These are phyloP conservation scores for Chrysocyon brachyurus DNA, from an alignment of 2,797 vertebrate genomes.

Conservation along the genomic window DNA sequence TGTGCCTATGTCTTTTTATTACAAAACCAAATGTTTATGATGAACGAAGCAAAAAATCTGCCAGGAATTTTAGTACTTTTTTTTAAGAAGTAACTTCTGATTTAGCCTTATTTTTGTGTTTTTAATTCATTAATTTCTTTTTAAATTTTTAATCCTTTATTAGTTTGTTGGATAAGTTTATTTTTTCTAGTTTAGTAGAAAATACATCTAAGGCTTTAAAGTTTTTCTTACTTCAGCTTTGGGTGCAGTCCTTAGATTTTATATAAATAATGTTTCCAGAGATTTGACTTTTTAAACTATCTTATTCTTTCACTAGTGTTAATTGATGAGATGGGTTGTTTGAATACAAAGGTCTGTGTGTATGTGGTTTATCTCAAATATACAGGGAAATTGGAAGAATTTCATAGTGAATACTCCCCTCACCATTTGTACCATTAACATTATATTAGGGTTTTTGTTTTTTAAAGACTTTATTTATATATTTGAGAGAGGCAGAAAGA, in stretches of 20 bases:
- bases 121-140: slow-evolving; percentile 17
- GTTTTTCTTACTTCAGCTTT: background rate
- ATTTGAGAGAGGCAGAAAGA: too few relatives aligned
- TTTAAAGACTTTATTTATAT: too few relatives aligned
- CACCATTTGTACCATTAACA: background rate
- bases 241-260: background rate
- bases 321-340: background rate
- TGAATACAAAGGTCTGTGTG: background rate
- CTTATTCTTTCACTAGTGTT: background rate
- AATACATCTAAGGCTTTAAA: background rate
- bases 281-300: background rate
- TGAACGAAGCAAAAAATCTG: background rate
- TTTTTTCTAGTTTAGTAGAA: background rate
- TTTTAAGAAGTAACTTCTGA: background rate
- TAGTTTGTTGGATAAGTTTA: background rate
- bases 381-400: background rate
- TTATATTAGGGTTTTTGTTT: background rate
- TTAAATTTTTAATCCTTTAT: background rate
- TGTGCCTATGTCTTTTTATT: background rate
- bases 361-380: background rate
- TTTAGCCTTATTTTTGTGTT: background rate
- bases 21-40: background rate
- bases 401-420: background rate
- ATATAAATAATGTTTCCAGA: background rate
- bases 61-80: background rate